phyloP scores from a whole-genome alignment of 2,113 vertebrate genomes.

The Ictalurus punctatus region DNA sequence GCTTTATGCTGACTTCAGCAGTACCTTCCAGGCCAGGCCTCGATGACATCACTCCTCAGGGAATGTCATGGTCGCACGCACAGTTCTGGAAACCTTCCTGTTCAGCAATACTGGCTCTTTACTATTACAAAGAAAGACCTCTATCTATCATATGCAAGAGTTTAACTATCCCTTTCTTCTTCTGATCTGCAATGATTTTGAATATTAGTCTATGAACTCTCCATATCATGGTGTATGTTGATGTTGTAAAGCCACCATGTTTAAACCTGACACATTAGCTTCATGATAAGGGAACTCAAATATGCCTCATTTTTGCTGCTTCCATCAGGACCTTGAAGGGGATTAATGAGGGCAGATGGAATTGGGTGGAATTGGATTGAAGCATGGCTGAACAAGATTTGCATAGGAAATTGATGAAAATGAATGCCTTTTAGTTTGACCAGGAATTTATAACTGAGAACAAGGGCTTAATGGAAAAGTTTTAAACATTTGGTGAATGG shows the following conservation, averaged over 20 bases:
- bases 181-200: not conserved
- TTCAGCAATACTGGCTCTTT: not conserved
- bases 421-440: constrained; percentile 18
- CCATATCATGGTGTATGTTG: not conserved
- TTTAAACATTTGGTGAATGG: too few species aligned
- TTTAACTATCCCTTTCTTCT: not conserved
- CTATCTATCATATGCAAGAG: not conserved
- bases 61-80: constrained; percentile 4
- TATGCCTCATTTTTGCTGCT: constrained; percentile 8
- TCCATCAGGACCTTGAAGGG: constrained; percentile 8
- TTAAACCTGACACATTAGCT: not conserved
- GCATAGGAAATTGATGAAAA: constrained; percentile 33
- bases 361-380: constrained; percentile 40
- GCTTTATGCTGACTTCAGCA: not conserved
- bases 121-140: not conserved
- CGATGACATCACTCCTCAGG: not conserved
- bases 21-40: not conserved
- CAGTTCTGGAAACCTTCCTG: not conserved
- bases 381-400: constrained; percentile 20
- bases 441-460: not conserved
- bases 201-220: not conserved
- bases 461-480: constrained; percentile 1
- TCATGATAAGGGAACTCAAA: constrained; percentile 15
- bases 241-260: not conserved
- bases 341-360: constrained; percentile 41